Evolutionary conservation across 2,888 invertebrate species (phyloP).

Genomic region (Sacculina carcini): DNA sequence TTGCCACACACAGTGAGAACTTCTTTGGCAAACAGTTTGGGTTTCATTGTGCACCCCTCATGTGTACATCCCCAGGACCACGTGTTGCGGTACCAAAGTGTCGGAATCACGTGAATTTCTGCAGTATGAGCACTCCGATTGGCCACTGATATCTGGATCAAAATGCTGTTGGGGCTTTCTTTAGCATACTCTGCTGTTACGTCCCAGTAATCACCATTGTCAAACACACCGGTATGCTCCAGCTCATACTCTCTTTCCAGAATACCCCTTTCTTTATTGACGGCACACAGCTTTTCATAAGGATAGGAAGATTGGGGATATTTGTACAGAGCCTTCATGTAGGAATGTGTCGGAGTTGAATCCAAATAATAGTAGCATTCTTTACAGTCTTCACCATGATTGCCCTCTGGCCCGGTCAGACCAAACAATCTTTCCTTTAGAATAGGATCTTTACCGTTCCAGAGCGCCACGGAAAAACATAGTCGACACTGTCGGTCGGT

Average conservation of each 20-base stretch:
- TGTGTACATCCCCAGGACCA: constrained; percentile 17
- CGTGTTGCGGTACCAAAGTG: constrained; percentile 14
- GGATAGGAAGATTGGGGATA: constrained; percentile 20
- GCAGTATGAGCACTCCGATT: no score
- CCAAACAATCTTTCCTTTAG: constrained; percentile 21
- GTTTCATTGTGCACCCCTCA: constrained; percentile 18
- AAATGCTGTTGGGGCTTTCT: constrained; percentile 17
- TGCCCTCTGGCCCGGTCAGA: constrained; percentile 20
- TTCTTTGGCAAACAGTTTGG: constrained; percentile 14
- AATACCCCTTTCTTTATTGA: constrained; percentile 15
- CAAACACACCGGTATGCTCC: constrained; percentile 18
- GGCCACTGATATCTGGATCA: constrained; percentile 18
- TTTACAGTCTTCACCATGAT: constrained; percentile 23
- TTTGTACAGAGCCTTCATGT: constrained; percentile 20
- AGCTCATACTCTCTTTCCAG: constrained; percentile 19
- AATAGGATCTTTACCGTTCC: constrained; percentile 20
- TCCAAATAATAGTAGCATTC: constrained; percentile 21
- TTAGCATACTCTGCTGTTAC: constrained; percentile 20
- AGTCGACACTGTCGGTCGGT: constrained; percentile 19
- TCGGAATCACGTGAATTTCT: background rate
- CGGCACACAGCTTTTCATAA: constrained; percentile 16
- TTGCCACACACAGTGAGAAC: constrained; percentile 14
- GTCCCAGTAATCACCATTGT: constrained; percentile 19
- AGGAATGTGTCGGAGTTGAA: constrained; percentile 19
- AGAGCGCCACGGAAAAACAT: constrained; percentile 19